Evolutionary conservation across 2,113 vertebrate species (phyloP).

Genomic region (Cariama cristata): DNA sequence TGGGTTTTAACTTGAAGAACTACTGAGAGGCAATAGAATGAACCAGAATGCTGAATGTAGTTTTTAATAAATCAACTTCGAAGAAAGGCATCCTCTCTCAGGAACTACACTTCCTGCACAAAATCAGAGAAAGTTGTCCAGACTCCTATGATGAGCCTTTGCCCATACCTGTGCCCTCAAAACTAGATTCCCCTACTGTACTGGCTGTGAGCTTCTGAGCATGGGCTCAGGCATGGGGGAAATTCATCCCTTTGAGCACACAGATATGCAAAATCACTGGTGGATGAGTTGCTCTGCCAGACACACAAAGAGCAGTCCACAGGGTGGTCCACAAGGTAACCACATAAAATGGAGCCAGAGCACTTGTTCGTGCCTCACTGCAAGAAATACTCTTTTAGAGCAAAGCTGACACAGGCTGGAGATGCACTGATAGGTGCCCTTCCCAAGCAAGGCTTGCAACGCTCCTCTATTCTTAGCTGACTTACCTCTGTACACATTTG

Average conservation of each 20-base stretch:
- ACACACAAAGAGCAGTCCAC: neutral
- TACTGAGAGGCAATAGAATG: neutral
- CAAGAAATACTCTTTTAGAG: neutral
- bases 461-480: neutral
- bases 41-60: neutral
- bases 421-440: neutral
- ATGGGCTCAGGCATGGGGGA: neutral
- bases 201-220: neutral
- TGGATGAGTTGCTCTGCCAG: neutral
- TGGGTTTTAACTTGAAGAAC: neutral
- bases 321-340: neutral
- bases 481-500: neutral
- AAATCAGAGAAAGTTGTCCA: neutral
- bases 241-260: neutral
- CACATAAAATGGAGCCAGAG: neutral
- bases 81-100: neutral
- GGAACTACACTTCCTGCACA: neutral
- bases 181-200: neutral
- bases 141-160: neutral
- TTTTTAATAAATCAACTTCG: neutral
- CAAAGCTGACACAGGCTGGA: neutral
- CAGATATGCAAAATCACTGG: no score
- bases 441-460: neutral
- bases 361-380: accelerated
- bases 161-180: neutral